phyloP scores from a whole-genome alignment of 1,140 invertebrate genomes.

The Trissolcus basalis region DNA sequence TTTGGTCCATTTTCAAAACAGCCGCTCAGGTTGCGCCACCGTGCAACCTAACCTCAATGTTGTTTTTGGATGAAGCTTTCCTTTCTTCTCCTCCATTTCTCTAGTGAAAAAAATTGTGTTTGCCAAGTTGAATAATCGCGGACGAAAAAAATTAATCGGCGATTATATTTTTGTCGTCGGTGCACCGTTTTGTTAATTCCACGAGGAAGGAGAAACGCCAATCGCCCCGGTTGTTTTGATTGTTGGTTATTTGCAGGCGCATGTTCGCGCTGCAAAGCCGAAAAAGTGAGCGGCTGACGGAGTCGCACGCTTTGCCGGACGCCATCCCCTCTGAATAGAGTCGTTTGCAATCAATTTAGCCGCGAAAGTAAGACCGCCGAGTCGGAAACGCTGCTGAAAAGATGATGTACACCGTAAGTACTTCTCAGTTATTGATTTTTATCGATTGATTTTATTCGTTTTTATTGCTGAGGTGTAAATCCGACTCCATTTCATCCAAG shows the following conservation, averaged over 20 bases:
- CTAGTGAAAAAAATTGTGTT: too few species aligned
- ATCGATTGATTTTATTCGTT: constrained; percentile 2
- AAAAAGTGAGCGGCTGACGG: not conserved
- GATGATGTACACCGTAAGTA: constrained; percentile 78
- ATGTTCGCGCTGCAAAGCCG: not conserved
- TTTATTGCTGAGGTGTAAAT: constrained; percentile 4
- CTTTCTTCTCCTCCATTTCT: too few species aligned
- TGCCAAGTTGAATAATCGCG: too few species aligned
- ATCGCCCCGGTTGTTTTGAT: not conserved
- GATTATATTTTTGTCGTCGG: too few species aligned
- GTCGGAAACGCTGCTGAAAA: constrained; percentile 48
- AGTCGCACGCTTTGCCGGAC: constrained; percentile 19
- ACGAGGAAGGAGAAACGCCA: not conserved
- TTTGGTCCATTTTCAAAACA: too few species aligned
- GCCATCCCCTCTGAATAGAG: constrained; percentile 5
- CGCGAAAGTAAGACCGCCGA: not conserved
- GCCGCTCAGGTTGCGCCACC: too few species aligned
- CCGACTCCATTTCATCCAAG: not conserved
- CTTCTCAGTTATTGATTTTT: not conserved
- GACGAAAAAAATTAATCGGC: too few species aligned
- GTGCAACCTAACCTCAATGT: too few species aligned
- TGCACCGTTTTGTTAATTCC: not conserved
- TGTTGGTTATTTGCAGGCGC: not conserved
- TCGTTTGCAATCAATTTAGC: not conserved
- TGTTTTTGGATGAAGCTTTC: too few species aligned